Evolutionary conservation across 2,797 vertebrate genomes (phyloP), one percentile per base, ranked within the genome.

Genomic region (Enteromius viviparus): DNA sequence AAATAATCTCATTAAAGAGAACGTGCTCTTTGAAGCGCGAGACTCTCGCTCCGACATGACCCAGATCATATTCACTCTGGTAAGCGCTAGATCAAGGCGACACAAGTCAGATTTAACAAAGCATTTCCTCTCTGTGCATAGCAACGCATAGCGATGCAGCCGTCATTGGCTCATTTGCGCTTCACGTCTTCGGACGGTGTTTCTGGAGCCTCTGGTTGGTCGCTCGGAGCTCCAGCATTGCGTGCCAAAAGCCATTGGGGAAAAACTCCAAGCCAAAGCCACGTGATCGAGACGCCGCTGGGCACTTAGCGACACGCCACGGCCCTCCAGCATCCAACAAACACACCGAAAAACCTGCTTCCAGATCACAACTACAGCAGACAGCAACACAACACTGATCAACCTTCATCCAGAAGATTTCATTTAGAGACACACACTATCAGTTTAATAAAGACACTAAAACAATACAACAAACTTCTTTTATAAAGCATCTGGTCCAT

Each of bases 201-300:
- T 75, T 74, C 15, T 80, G 79, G 12, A 75, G 75, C 77, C 69
- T 23, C 70, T 47, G 81, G 78, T 82, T 78, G 49, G 68, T 74
- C 60, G 68, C 42, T 51, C 64, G 76, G 47, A 83, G 91, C 89
- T 91, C 42, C 32, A 90, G 92, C 86, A 93, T 91, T 77, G 93
- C 90, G 84, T 96, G 96, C 93, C 92, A 94, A 76, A 89, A 87
- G 93, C 90, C 89, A 90, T 91, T 90, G 81, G 90, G 90, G 91
- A 91, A 89, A 76, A 89, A 84, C 78, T 90, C 89, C 86, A 89
- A 90, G 91, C 89, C 40, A 65, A 83, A 86, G 86, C 3, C 90
- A 90, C 75, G 72, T 92, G 92, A 94, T 87, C 85, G 91, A 86
- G 91, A 90, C 81, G n/a, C 69, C 93, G 91, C 88, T 87, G 87